Base-by-base conservation (phyloP, 2,113 vertebrate species). In the Solenodon paradoxus region DNA sequence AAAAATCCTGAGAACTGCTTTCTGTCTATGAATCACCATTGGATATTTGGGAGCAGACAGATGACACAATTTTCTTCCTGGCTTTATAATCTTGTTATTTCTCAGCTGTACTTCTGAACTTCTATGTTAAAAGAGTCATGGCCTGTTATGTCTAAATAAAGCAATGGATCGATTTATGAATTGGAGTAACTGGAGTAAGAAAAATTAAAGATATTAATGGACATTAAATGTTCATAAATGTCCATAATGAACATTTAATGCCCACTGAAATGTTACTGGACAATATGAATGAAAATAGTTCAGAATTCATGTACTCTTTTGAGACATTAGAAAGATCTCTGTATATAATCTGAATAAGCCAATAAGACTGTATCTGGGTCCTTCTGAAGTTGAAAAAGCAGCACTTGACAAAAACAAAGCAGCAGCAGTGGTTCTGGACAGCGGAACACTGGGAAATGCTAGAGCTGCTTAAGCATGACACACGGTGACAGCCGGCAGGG, bases 1-100 rank as follows among this genome's bases (percentile, higher is more conserved):
- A 80, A 96, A 40, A 95, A 84, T 49, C n/a, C 84, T 71, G 90
- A 77, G 26, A 85, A 71, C 57, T 82, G 68, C 81, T 42, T 93
- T 93, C 42, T 86, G 42, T 22, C 74, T 92, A 47, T 89, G 49
- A 95, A 7, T 87, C 88, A 89, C 55, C 86, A 55, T 12, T 96
- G 22, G 81, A 63, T 59, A 93, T 47, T 22, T 83, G 28, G 72
- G 35, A 64, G 5, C 15, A 95, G 24, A 95, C 16, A 83, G 49
- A 64, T 51, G 49, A 81, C 22, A 75, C 7, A 75, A 15, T 72
- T 87, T 96, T 93, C 61, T 72, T 81, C 28, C 12, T 95, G 87
- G 11, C 24, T 88, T 94, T 90, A 64, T 81, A 77, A 81, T 51
- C 74, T 93, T 95, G 8, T n/a, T 87, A 78, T 77, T 77, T 85